These are phyloP conservation scores for Crotophaga sulcirostris DNA, from an alignment of 2,113 vertebrate species.

Conservation along the genomic window DNA sequence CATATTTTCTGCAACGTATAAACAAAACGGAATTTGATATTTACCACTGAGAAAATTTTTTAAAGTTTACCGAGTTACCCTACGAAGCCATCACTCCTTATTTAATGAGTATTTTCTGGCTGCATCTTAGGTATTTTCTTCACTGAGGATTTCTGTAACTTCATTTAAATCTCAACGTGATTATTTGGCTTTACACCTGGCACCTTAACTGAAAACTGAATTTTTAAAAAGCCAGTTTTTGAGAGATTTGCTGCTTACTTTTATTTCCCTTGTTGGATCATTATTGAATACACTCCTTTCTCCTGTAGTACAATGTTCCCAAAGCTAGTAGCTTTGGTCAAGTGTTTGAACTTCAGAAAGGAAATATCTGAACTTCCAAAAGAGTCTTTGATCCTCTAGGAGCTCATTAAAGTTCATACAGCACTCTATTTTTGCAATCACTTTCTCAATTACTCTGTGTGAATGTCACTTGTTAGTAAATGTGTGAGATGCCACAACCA, in stretches of 20 bases:
- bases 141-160: constrained; percentile 7
- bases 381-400: neutral
- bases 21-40: neutral
- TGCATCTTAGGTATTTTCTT: neutral
- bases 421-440: neutral
- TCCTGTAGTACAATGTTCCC: neutral
- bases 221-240: neutral
- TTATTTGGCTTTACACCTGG: constrained; percentile 2
- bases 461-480: neutral
- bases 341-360: neutral
- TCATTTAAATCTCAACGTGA: neutral
- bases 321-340: neutral
- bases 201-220: neutral
- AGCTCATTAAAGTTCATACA: neutral
- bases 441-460: neutral
- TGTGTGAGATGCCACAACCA: neutral
- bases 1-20: neutral
- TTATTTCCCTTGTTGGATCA: neutral
- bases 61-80: neutral
- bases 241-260: neutral
- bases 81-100: neutral
- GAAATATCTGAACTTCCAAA: neutral
- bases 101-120: neutral
- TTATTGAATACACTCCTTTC: neutral
- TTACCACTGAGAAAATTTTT: neutral